Base-by-base conservation (phyloP, 2,797 vertebrate species). In the Macroramphosus scolopax region DNA sequence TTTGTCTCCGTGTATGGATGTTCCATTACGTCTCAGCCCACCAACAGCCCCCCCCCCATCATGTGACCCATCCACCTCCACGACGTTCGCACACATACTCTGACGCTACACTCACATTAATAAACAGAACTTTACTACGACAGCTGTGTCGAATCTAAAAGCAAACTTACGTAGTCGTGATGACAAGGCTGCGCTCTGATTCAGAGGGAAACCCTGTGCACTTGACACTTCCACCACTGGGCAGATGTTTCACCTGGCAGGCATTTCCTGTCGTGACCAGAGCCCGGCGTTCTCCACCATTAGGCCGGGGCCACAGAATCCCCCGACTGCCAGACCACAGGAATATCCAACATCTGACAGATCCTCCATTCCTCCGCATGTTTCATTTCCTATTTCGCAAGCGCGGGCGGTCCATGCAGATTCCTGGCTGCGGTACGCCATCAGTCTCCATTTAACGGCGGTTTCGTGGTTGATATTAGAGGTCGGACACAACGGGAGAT, bases 381-480 rank as follows among this genome's bases (percentile, higher is more conserved):
- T 81, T 84, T 84, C 68, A 84, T 82, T 87, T 86, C 82, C 78
- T 80, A 77, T 88, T 88, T 86, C 74, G 56, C 75, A 82, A 86
- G 67, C 72, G 63, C 32, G 33, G 58, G 68, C 58, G 39, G 72
- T 51, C 51, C 68, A 61, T 79, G 80, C 48, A 61, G 64, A 83
- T 83, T 81, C 77, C 63, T 71, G 57, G 45, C 68, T 72, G 61
- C 22, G 66, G 78, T 72, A 26, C 59, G 30, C 75, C 76, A 63
- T 72, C 73, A 59, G 28, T 52, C 65, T 71, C 68, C 66, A 63
- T 77, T 79, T 69, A 79, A 65, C 70, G 40, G 51, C 9, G 9
- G 69, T 50, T n/a, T 63, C 33, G 20, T 65, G 71, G 78, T 74
- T 77, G 75, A 75, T 77, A 68, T 82, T 54, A 68, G 68, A 81